phyloP scores from a whole-genome alignment of 2,888 invertebrate genomes.

The Darwinula stevensoni region DNA sequence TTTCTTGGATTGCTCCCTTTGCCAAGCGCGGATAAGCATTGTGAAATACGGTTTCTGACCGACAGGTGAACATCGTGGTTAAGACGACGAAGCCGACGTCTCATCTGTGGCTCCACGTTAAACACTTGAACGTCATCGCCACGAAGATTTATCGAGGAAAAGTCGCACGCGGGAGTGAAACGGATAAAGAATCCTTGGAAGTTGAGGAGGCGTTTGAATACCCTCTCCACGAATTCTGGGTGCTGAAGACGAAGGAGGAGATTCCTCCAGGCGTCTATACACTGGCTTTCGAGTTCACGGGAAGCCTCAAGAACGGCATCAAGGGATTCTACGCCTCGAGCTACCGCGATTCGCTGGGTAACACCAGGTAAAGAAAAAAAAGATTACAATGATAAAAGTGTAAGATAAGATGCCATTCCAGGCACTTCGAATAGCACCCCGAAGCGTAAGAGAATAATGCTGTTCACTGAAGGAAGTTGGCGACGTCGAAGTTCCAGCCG shows the following conservation, averaged over 20 bases:
- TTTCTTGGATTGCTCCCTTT: no score
- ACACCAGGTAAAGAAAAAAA: constrained; percentile 1
- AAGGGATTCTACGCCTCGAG: constrained; percentile 24
- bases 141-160: no score
- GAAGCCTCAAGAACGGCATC: constrained; percentile 30
- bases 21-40: no score
- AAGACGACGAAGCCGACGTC: no score
- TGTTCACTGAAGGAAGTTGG: constrained; percentile 31
- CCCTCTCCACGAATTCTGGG: constrained; percentile 18
- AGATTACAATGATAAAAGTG: neutral
- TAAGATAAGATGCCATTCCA: neutral
- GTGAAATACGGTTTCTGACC: no score
- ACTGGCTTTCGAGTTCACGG: constrained; percentile 28
- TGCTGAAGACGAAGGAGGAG: constrained; percentile 13
- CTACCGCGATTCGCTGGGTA: neutral
- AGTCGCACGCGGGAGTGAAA: no score
- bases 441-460: no score
- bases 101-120: no score
- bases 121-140: no score
- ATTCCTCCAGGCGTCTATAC: constrained; percentile 10
- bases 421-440: neutral
- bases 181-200: no score
- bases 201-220: constrained; percentile 16
- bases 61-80: no score
- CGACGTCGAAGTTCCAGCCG: constrained; percentile 78